Base-by-base conservation (phyloP, 2,797 vertebrate genomes). In the Acrossocheilus fasciatus region DNA sequence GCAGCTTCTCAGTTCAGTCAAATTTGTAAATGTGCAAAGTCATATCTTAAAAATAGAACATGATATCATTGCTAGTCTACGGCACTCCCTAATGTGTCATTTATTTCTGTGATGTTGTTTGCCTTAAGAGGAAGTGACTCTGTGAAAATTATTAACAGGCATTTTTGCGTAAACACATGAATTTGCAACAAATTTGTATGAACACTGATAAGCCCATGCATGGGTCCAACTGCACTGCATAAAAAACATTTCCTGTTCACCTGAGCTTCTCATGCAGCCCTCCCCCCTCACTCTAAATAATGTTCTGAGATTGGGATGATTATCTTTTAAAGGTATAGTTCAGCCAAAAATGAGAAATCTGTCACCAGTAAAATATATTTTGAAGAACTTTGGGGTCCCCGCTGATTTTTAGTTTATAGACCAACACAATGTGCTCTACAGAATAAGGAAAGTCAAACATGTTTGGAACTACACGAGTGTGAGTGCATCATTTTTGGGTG, bases 101-200 rank as follows among this genome's bases (percentile, higher is more conserved):
- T 20, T 79, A 17, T 84, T 26, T 69, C 15, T 59, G 20, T 77
- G 64, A 36, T 66, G 34, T 64, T 54, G 36, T 23, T 72, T 54
- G 74, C 64, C 70, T 72, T 23, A 80, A 64, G 41, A 83, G 59
- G 76, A 84, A 76, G 54, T 78, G 23, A 26, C 50, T 50, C 4
- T 20, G 3, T 26, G 10, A 81, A 77, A 85, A 85, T 43, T 23
- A 76, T 88, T 59, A 77, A 88, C 74, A n/a, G 39, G 15, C 41
- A 18, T 82, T 88, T 81, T 30, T 75, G 50, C 23, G 18, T 18
- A 2, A 62, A 82, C 23, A 15, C 7, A 11, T 85, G 23, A 36
- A 73, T 80, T 45, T 85, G 50, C 78, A 81, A 75, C 57, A 75
- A 26, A 81, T 75, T 75, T 81, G 26, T 57, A 36, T 80, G 69